Base-by-base conservation (phyloP, 2,888 invertebrate species). In the Dichetophora obliterata region DNA sequence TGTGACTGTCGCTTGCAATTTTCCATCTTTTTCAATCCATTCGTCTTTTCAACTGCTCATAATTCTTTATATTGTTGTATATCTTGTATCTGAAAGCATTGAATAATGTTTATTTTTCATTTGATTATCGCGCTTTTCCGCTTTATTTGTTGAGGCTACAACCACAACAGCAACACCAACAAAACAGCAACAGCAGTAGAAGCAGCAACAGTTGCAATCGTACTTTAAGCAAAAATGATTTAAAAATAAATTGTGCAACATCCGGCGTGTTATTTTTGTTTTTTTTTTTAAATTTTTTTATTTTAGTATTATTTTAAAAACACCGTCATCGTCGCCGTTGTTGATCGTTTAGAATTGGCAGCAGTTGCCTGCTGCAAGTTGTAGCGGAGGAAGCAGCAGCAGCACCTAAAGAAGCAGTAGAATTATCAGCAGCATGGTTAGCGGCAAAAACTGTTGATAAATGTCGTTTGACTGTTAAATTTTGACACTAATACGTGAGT, bases 81-180 rank as follows among this genome's bases (percentile, higher is more conserved):
- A 34, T 22, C n/a, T 50, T 19, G 71, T 68, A 24, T 27, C 19
- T 22, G n/a, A 43, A 68, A 52, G 22, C 31, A 19, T 34, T 19
- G 52, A 27, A 70, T 52, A 27, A 54, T 61, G 72, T 72, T 72
- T 61, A 72, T 73, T 73, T 73, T 73, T 50, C 65, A 65, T 24
- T 73, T 73, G 73, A 73, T 73, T 73, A 73, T 73, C 63, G 63
- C 50, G 73, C 31, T 73, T 63, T 61, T 72, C 48, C 73, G 65
- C 34, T 52, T 73, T 19, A 73, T 27, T 65, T 65, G 66, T 54
- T 37, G 52, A 54, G 52, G 66, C 19, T 34, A 63, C 52, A 79
- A 77, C 37, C 34, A 9, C 57, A 75, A 22, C 75, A 63, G 22
- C 69, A 70, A 66, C 57, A 73, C 6, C 50, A 61, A 57, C 43